Evolutionary conservation across 2,888 invertebrate species (phyloP), one percentile per base, ranked within the genome.

Genomic region (Platycheirus rosarum): DNA sequence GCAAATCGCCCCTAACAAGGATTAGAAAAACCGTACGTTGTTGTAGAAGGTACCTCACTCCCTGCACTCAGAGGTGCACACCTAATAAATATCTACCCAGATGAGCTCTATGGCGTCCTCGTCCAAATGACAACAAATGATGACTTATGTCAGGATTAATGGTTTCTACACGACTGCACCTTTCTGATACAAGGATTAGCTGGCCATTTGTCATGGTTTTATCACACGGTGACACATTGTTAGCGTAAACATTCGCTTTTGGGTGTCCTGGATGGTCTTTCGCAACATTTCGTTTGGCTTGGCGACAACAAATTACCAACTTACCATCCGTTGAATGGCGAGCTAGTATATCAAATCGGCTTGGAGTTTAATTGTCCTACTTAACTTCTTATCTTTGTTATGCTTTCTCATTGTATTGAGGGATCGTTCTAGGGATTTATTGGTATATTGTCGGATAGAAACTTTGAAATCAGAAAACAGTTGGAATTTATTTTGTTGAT

Each of bases 101-200:
- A 48, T 42, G 35, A 55, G 26, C 32, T n/a, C 5, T 20, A 5
- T 23, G 23, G 8, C 13, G 6, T 11, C 29, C 49, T 42, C 49
- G 32, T 46, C 40, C 57, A 49, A 62, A 70, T 53, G 70, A 66
- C 75, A 80, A 76, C 75, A 75, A 80, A 76, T 71, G 76, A 80
- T 80, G 80, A 80, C 80, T 80, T 80, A 76, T 80, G 80, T 66
- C 46, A 49, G 76, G 70, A 80, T 76, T 70, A 80, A 76, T 76
- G 76, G 70, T 62, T 66, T 70, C 76, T 76, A 76, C 75, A 76
- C 80, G 80, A 80, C 76, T 80, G 80, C 80, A 80, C 80, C 76
- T 71, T 70, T 66, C 70, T 48, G 80, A 80, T 75, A 80, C 70
- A 75, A 60, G 75, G 75, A 80, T 80, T 80, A 80, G 76, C 49